These are phyloP conservation scores for Heteromormyrus szaboi DNA, from an alignment of 2,797 vertebrate species.

Conservation along the genomic window DNA sequence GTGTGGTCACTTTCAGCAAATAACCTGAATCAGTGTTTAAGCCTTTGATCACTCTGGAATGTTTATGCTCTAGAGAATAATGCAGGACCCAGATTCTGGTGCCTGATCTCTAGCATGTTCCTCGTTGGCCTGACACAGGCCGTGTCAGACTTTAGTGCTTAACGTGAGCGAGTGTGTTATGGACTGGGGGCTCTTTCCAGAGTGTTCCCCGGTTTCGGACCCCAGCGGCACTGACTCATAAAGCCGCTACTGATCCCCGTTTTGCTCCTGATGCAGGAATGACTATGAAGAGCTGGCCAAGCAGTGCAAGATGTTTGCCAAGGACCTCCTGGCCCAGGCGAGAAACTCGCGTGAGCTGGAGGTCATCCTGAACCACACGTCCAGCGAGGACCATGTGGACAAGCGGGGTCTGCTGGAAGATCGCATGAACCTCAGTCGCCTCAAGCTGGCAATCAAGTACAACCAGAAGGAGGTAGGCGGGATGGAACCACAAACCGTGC, in stretches of 20 bases:
- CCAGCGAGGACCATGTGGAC: slow-evolving; percentile 83
- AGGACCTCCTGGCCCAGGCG: slow-evolving; percentile 96
- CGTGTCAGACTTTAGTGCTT: neutral
- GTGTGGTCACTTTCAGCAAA: neutral
- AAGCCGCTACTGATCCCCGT: neutral
- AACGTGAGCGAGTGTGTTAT: neutral
- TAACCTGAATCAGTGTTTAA: neutral
- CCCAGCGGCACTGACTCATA: neutral
- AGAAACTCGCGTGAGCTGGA: slow-evolving; percentile 94
- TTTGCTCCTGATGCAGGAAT: slow-evolving; percentile 62
- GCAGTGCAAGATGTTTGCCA: slow-evolving; percentile 98
- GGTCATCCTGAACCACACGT: slow-evolving; percentile 94
- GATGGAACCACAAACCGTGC: neutral
- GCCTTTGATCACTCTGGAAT: neutral
- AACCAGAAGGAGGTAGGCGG: slow-evolving; percentile 91
- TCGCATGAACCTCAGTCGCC: slow-evolving; percentile 93
- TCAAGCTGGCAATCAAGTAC: slow-evolving; percentile 98
- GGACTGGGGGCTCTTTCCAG: neutral
- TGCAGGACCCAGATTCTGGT: neutral
- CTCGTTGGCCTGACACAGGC: neutral
- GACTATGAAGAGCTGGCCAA: slow-evolving; percentile 96
- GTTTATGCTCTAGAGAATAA: neutral
- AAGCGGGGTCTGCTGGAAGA: slow-evolving; percentile 92
- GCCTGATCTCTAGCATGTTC: neutral
- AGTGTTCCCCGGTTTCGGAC: neutral